Conservation (phyloP, 1,140 invertebrate species). For the Macrostomum lignano region DNA sequence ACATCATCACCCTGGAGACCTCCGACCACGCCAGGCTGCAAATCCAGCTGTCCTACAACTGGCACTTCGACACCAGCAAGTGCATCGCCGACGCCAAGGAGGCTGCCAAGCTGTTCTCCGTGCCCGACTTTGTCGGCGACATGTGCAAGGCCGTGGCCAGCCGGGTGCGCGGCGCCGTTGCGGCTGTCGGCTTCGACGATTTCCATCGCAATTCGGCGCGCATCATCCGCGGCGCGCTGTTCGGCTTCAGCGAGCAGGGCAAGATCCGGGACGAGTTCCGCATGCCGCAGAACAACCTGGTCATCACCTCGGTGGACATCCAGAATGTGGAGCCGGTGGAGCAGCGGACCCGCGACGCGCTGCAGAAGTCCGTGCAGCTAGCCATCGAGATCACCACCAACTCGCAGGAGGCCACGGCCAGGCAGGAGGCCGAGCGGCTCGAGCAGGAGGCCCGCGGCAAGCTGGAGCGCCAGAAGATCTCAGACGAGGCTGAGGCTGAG, state of each 20-base stretch:
- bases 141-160: constrained; percentile 32
- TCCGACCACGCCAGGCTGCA: constrained; percentile 31
- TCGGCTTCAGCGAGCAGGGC: constrained; percentile 29
- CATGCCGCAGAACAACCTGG: constrained; percentile 30
- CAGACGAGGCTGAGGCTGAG: constrained; percentile 31
- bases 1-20: constrained; percentile 31
- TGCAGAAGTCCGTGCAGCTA: constrained; percentile 32
- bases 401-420: constrained; percentile 31
- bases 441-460: constrained; percentile 32
- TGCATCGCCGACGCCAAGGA: constrained; percentile 12
- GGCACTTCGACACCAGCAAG: constrained; percentile 13
- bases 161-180: constrained; percentile 30
- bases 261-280: constrained; percentile 24
- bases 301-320: constrained; percentile 32
- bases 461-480: constrained; percentile 30
- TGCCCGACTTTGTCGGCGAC: constrained; percentile 33
- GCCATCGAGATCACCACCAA: constrained; percentile 32
- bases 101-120: constrained; percentile 29
- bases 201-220: constrained; percentile 33
- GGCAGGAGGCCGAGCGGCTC: constrained; percentile 31
- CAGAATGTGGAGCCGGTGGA: constrained; percentile 33
- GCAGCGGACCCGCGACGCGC: constrained; percentile 30
- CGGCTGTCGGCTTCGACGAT: constrained; percentile 30
- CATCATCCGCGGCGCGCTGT: constrained; percentile 30
- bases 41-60: constrained; percentile 32